A percentile compares a stretch with the other conserved stretches of the same genome.
These are phyloP conservation scores for Brachionus plicatilis DNA, from an alignment of 1,140 invertebrate species.

Conservation along the genomic window DNA sequence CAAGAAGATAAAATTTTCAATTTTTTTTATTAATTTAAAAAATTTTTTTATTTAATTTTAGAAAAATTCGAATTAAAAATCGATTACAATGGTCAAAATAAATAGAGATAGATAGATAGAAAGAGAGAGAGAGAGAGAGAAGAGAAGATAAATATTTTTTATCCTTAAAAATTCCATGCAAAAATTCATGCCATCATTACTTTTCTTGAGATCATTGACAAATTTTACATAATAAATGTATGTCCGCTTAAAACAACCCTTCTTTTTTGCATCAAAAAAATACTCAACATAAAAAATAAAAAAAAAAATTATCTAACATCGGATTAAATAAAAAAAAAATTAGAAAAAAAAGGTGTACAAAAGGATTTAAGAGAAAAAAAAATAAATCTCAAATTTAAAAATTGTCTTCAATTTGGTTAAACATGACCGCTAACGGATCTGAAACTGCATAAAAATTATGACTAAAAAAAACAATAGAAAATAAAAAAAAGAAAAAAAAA, in stretches of 20 bases:
- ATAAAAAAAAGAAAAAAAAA: background rate
- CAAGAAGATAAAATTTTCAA: background rate
- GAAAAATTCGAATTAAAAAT: conserved; percentile 31
- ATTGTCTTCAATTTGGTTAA: background rate
- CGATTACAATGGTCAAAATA: conserved; percentile 9
- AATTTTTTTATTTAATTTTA: background rate
- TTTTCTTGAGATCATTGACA: conserved; percentile 7
- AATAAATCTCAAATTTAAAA: background rate
- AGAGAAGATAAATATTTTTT: background rate
- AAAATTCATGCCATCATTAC: background rate
- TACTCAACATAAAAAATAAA: background rate
- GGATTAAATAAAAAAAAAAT: background rate
- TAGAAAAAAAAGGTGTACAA: background rate
- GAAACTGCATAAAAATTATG: conserved; percentile 13
- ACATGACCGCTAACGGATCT: background rate
- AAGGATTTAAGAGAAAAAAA: background rate
- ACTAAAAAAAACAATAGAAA: background rate
- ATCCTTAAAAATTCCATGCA: background rate
- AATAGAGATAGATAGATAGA: background rate
- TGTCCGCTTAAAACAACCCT: background rate
- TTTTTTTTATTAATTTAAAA: background rate
- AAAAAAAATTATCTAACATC: conserved; percentile 31
- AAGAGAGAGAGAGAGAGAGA: background rate
- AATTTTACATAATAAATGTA: background rate
- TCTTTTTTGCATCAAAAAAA: background rate